These are phyloP conservation scores for Papilio gigon DNA, from an alignment of 2,888 invertebrate species.

Conservation along the genomic window DNA sequence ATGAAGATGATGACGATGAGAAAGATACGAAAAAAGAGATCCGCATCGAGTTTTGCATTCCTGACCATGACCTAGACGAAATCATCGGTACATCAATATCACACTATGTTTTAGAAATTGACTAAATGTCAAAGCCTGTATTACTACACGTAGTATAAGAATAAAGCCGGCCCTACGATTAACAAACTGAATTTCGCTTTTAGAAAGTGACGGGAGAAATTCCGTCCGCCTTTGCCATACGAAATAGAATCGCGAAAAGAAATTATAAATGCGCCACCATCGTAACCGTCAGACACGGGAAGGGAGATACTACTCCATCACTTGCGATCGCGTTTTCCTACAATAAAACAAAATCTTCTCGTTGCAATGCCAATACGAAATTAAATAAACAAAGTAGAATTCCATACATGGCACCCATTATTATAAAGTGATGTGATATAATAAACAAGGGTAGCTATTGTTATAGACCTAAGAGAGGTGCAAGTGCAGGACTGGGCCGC, in stretches of 20 bases:
- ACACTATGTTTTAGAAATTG: no score
- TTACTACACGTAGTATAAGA: background rate
- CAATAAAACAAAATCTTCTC: background rate
- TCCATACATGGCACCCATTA: background rate
- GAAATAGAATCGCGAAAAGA: conserved; percentile 45
- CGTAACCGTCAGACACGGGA: conserved; percentile 38
- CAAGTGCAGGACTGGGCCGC: no score
- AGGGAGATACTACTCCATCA: conserved; percentile 9
- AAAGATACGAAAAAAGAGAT: no score
- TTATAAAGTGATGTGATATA: no score
- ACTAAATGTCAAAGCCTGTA: no score
- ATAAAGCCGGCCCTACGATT: conserved; percentile 33
- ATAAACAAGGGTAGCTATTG: no score
- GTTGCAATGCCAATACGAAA: background rate
- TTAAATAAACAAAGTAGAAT: no score
- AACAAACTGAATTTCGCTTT: conserved; percentile 41
- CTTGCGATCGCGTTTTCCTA: background rate
- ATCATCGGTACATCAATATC: no score
- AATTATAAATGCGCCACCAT: conserved; percentile 43
- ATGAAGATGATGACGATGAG: no score
- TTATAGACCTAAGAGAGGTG: no score
- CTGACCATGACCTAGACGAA: no score
- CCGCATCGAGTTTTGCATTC: no score
- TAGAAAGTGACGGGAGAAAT: conserved; percentile 50
- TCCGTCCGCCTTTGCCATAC: conserved; percentile 43